Percentiles rank a stretch among this genome's conserved stretches.
phyloP scores from a whole-genome alignment of 92 coral and sea anemone species.

The Pocillopora grandis region DNA sequence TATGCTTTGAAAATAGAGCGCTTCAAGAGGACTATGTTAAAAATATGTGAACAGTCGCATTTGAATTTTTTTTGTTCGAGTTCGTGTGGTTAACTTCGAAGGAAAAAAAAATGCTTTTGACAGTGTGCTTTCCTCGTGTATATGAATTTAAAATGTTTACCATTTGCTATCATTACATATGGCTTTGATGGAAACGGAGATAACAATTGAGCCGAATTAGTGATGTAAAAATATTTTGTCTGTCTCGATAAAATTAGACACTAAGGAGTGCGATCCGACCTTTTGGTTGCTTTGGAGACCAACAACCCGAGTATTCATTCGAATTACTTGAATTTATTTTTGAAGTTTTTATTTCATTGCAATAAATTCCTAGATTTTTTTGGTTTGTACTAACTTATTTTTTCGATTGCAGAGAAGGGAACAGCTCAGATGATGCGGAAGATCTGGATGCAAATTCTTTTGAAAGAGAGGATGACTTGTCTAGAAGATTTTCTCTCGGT shows the following conservation, averaged over 20 bases:
- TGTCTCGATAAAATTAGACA: not conserved
- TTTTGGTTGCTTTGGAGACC: not conserved
- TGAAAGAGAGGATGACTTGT: slow-evolving; percentile 22
- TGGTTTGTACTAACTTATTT: not conserved
- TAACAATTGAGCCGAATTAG: not conserved
- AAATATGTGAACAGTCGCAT: not conserved
- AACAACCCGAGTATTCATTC: not conserved
- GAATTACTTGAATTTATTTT: not conserved
- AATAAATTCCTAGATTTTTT: not conserved
- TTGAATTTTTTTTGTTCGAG: not conserved
- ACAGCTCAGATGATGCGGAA: slow-evolving; percentile 68
- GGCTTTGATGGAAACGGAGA: not conserved
- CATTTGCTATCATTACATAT: not conserved
- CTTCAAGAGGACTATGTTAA: not conserved
- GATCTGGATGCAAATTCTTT: slow-evolving; percentile 60
- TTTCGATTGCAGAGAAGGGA: slow-evolving; percentile 56
- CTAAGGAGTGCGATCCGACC: not conserved
- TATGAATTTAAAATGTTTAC: slow-evolving; percentile 2
- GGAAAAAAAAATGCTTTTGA: not conserved
- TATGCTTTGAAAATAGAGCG: not conserved
- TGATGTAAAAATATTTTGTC: not conserved
- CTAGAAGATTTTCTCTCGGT: slow-evolving; percentile 44
- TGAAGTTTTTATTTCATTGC: not conserved
- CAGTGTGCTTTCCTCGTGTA: not conserved
- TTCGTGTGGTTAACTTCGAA: not conserved